A percentile compares a stretch with the other conserved stretches of the same genome.
Conservation (phyloP, 2,113 vertebrate genomes). For the Gobio gobio region DNA sequence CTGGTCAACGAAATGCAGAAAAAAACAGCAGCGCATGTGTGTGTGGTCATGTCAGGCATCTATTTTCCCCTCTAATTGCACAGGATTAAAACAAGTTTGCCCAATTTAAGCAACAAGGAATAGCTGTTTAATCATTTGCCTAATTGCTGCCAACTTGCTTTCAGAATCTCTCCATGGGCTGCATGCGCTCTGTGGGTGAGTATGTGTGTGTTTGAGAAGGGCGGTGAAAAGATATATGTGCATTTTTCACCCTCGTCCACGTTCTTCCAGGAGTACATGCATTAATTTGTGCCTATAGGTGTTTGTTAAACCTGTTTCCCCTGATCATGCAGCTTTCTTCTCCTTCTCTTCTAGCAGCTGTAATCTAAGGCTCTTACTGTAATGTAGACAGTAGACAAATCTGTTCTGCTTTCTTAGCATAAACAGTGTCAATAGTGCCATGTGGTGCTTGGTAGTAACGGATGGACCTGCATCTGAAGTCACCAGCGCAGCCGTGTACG, state of each 20-base stretch:
- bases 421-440: constrained; percentile 34
- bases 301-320: constrained; percentile 20
- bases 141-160: constrained; percentile 62
- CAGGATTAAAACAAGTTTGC: constrained; percentile 65
- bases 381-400: constrained; percentile 38
- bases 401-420: constrained; percentile 35
- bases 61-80: constrained; percentile 62
- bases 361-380: constrained; percentile 24
- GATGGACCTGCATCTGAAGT: constrained; percentile 31
- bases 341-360: constrained; percentile 2
- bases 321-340: constrained; percentile 23
- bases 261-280: constrained; percentile 45
- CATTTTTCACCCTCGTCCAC: constrained; percentile 60
- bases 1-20: constrained; percentile 18
- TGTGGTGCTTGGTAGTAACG: constrained; percentile 30
- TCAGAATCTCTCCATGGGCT: constrained; percentile 30
- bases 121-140: constrained; percentile 59
- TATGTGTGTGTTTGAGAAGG: constrained; percentile 44
- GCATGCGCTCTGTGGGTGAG: constrained; percentile 41
- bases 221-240: constrained; percentile 60
- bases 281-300: constrained; percentile 27
- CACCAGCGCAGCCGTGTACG: neutral
- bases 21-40: constrained; percentile 32
- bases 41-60: constrained; percentile 45
- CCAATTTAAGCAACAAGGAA: constrained; percentile 65